Evolutionary conservation across 2,113 vertebrate species (phyloP), one percentile per base, ranked within the genome.

Genomic region (Lophochroa leadbeateri): DNA sequence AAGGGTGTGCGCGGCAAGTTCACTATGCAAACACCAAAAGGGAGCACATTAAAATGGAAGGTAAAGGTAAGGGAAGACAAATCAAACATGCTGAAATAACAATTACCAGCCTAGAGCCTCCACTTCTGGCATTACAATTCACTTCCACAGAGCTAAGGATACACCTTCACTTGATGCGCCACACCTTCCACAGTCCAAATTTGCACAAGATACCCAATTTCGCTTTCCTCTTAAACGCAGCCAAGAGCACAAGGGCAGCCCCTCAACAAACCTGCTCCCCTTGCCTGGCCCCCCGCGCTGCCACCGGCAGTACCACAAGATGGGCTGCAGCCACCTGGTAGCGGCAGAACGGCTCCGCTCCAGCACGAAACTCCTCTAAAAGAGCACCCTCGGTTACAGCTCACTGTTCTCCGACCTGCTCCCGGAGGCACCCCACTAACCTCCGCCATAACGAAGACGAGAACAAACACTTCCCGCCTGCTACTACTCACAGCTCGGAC

Each of bases 401-500:
- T 18, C 55, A 21, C 15, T 17, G 5, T 9, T 7, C 47, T 4
- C 8, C 37, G 12, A 3, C 14, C 27, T 9, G 1, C 7, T 17
- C 14, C 8, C 4, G 6, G 1, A 8, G 8, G 28, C 8, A 5
- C 31, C 7, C 11, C 33, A 17, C n/a, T 6, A 33, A 15, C 8
- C n/a, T 15, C 43, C 12, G 5, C 43, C 6, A 11, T 23, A 58
- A 7, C 9, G 21, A 12, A 16, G 4, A 7, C 10, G 1, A 6
- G 9, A 25, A 0, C 25, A 0, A 23, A 5, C 20, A n/a, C 13
- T 20, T 10, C 33, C 10, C 57, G 23, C 33, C 9, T 23, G 1
- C 20, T 3, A 9, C 33, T 13, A n/a, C 55, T 0, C 13, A 2
- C 13, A n/a, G 4, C 8, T 2, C 4, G 0, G 6, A 1, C 35